A percentile compares a stretch with the other conserved stretches of the same genome.
phyloP scores from a whole-genome alignment of 1,140 invertebrate genomes.

The Acromyrmex charruanus region DNA sequence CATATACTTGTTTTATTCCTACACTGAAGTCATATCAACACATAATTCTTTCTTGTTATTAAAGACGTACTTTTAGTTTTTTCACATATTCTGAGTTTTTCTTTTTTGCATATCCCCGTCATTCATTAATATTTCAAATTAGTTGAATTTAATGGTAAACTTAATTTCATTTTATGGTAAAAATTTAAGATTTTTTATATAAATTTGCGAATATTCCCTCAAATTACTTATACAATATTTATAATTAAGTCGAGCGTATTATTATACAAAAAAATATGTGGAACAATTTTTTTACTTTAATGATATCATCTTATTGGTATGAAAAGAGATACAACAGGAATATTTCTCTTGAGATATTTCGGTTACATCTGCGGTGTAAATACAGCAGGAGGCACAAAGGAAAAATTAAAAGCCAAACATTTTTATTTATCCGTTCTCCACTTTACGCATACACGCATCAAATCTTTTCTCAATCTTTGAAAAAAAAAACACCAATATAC shows the following conservation, averaged over 20 bases:
- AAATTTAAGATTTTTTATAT: neutral
- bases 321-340: constrained; percentile 63
- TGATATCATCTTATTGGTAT: constrained; percentile 76
- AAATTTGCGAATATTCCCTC: neutral
- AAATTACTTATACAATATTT: neutral
- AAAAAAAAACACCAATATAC: too few relatives aligned
- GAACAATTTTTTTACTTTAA: constrained; percentile 73
- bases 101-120: constrained; percentile 7
- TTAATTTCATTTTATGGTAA: neutral
- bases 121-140: neutral
- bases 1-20: constrained; percentile 74
- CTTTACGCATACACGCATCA: neutral
- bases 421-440: constrained; percentile 43
- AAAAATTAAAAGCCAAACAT: constrained; percentile 29
- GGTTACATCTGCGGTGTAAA: constrained; percentile 68
- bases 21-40: constrained; percentile 75
- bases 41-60: constrained; percentile 69
- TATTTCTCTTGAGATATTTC: constrained; percentile 60
- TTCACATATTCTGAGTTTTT: constrained; percentile 29
- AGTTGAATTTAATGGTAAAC: neutral
- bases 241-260: constrained; percentile 52
- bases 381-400: constrained; percentile 71
- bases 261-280: constrained; percentile 78
- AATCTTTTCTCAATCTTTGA: neutral
- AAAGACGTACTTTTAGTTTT: constrained; percentile 47